phyloP scores from a whole-genome alignment of 2,888 invertebrate species.

The Elgonia sp. region DNA sequence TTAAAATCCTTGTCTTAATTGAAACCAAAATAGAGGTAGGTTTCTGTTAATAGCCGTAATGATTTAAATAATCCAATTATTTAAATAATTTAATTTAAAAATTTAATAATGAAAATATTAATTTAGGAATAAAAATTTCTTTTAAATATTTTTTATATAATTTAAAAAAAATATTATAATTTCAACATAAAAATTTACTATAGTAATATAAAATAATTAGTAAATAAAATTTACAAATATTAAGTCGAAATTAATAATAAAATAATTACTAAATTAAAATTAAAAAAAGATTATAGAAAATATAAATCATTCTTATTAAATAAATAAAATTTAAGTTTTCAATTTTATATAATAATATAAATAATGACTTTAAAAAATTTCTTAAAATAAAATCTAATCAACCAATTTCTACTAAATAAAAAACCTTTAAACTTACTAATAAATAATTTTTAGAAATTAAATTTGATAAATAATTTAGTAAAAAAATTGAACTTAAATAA shows the following conservation, averaged over 20 bases:
- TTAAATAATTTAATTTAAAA: constrained; percentile 64
- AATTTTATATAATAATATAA: no score
- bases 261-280: constrained; percentile 61
- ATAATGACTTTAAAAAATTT: constrained; percentile 23
- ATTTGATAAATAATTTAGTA: constrained; percentile 61
- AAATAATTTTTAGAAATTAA: constrained; percentile 26
- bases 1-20: constrained; percentile 88
- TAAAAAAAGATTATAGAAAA: constrained; percentile 86
- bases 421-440: not conserved
- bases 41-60: constrained; percentile 90
- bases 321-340: constrained; percentile 21
- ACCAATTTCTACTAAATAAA: constrained; percentile 21
- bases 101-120: constrained; percentile 63
- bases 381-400: constrained; percentile 21
- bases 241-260: constrained; percentile 79
- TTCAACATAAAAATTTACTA: constrained; percentile 63
- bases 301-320: constrained; percentile 48
- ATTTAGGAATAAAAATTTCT: constrained; percentile 85
- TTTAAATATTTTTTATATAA: constrained; percentile 62
- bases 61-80: constrained; percentile 88
- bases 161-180: constrained; percentile 73
- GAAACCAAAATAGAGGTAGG: constrained; percentile 90
- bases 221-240: constrained; percentile 56
- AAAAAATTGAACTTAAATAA: constrained; percentile 49
- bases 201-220: constrained; percentile 53